phyloP scores from a whole-genome alignment of 2,797 vertebrate genomes.

The Tapera naevia region DNA sequence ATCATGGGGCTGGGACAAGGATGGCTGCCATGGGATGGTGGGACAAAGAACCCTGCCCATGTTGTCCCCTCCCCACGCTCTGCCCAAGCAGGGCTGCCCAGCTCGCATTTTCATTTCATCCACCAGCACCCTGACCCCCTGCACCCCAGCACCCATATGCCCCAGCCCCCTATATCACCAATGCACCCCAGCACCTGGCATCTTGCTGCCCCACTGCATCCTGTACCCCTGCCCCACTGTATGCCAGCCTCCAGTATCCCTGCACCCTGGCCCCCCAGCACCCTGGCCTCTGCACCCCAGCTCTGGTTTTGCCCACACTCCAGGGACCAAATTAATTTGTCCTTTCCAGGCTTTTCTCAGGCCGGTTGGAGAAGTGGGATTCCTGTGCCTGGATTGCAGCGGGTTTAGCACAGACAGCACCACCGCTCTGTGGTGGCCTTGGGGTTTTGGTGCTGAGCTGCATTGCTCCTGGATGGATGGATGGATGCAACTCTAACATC shows the following conservation, averaged over 20 bases:
- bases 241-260: background rate
- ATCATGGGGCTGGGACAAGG: rapidly evolving
- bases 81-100: background rate
- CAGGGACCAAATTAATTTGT: background rate
- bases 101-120: background rate
- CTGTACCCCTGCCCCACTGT: too few species aligned
- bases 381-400: too few species aligned
- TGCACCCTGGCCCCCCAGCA: background rate
- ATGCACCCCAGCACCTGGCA: too few species aligned
- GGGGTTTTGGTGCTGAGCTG: too few species aligned
- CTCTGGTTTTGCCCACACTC: background rate
- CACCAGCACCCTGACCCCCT: too few species aligned
- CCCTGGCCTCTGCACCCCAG: background rate
- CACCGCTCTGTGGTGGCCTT: too few species aligned
- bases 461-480: too few species aligned
- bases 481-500: background rate
- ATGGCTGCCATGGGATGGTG: background rate
- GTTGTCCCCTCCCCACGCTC: rapidly evolving
- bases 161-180: too few species aligned
- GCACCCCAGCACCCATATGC: background rate
- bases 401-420: too few species aligned
- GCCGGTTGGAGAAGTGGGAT: rapidly evolving
- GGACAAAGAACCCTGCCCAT: background rate
- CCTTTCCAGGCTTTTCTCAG: background rate
- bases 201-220: background rate